Base-by-base conservation (phyloP, 2,113 vertebrate genomes). In the Phycodurus eques region DNA sequence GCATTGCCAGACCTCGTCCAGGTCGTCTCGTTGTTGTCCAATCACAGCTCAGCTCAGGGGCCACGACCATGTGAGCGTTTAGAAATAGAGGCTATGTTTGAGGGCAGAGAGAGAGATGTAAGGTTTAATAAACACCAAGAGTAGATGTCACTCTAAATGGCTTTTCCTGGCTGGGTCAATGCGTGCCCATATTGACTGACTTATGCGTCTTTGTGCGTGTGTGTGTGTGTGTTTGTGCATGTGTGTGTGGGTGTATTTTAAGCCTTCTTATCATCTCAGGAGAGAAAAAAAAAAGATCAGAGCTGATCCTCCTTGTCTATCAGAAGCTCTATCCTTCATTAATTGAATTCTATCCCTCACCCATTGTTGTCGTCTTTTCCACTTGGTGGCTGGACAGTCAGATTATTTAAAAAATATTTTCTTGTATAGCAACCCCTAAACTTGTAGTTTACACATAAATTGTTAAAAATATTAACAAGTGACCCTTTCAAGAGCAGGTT, bases 171-270 rank as follows among this genome's bases (percentile, higher is more conserved):
- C 92, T 92, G 94, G 95, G 96, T 97, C 94, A 93, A 90, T 93
- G 93, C 95, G 94, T 95, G 95, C 94, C 94, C 95, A 96, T 96
- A 97, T 95, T 95, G 95, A 96, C 93, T 94, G 93, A 92, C 93
- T 90, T 91, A 86, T 94, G 93, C 95, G 74, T 63, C 67, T 69
- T 3, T 64, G 66, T 73, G 62, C 57, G 68, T 63, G 63, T 59
- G 46, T 19, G 42, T 27, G 60, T 27, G 71, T 54, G 73, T 63
- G 70, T 69, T 3, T 64, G 65, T 73, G 62, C 56, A 63, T 63
- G 63, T 59, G 46, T 19, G 42, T 27, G 73, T 68, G 73, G 12
- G 73, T 71, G 70, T 68, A 59, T 49, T 75, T 61, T 43, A 35
- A 68, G 72, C 46, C 35, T 70, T 67, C 76, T 80, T 79, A 70